phyloP scores from a whole-genome alignment of 2,888 invertebrate genomes.

The Exephanes ischioxanthus region DNA sequence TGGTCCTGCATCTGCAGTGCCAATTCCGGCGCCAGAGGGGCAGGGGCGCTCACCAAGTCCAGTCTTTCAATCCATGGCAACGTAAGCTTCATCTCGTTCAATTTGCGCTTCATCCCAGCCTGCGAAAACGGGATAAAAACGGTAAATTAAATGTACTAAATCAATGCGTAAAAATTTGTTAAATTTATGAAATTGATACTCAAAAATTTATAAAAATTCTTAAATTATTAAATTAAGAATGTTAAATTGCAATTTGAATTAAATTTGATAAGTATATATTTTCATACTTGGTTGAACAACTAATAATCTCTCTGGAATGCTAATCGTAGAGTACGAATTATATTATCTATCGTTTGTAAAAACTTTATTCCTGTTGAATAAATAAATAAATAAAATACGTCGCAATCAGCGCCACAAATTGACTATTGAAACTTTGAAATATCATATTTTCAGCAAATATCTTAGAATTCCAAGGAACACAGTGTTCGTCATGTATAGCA shows the following conservation, averaged over 20 bases:
- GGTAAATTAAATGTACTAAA: background rate
- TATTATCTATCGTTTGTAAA: too few species aligned
- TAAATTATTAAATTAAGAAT: too few species aligned
- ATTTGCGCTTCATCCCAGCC: constrained; percentile 89
- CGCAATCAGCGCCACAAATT: too few species aligned
- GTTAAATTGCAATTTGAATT: too few species aligned
- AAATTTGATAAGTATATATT: too few species aligned
- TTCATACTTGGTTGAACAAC: too few species aligned
- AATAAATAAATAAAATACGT: too few species aligned
- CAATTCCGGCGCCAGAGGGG: constrained; percentile 94
- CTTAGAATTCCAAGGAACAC: background rate
- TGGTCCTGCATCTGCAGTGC: constrained; percentile 92
- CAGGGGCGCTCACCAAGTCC: constrained; percentile 91
- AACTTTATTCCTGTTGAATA: too few species aligned
- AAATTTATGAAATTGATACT: background rate
- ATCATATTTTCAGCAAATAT: background rate
- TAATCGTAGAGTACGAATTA: too few species aligned
- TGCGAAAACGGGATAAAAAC: constrained; percentile 75
- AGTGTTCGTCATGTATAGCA: background rate
- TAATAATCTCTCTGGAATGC: too few species aligned
- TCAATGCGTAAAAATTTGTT: background rate
- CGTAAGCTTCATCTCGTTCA: constrained; percentile 90
- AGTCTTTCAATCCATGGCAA: constrained; percentile 95
- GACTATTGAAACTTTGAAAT: background rate
- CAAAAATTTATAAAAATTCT: background rate